Percentiles rank a stretch among this genome's conserved stretches.
phyloP scores from a whole-genome alignment of 2,888 invertebrate species.

The Brenthis daphne region DNA sequence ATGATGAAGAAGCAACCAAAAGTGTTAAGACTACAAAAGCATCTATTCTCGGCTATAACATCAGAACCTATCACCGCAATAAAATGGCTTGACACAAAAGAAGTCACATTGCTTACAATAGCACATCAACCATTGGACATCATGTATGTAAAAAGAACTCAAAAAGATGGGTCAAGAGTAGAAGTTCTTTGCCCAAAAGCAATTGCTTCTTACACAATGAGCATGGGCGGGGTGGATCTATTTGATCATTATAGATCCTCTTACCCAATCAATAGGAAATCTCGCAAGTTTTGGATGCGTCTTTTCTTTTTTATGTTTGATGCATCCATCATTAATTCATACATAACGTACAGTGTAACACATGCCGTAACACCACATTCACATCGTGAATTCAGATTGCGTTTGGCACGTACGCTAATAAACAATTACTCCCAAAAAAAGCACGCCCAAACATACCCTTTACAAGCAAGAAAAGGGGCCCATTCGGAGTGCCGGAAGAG shows the following conservation, averaged over 20 bases:
- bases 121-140: conserved; percentile 46
- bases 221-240: conserved; percentile 40
- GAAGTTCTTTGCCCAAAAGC: conserved; percentile 27
- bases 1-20: conserved; percentile 40
- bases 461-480: conserved; percentile 43
- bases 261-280: conserved; percentile 48
- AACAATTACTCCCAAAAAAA: conserved; percentile 6
- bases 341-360: conserved; percentile 15
- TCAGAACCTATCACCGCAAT: conserved; percentile 44
- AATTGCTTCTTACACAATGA: conserved; percentile 34
- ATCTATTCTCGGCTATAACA: conserved; percentile 42
- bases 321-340: conserved; percentile 35
- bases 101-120: conserved; percentile 42
- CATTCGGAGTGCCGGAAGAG: conserved; percentile 48
- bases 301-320: conserved; percentile 46
- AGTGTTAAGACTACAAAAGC: conserved; percentile 43
- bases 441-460: conserved; percentile 1
- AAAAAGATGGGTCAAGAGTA: conserved; percentile 31
- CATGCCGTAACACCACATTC: conserved; percentile 3
- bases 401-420: conserved; percentile 13
- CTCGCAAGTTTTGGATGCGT: conserved; percentile 49
- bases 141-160: conserved; percentile 37
- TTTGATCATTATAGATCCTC: conserved; percentile 44
- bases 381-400: conserved; percentile 12
- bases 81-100: conserved; percentile 48